Conservation (phyloP, 2,888 invertebrate species). For the Morpho helenor region DNA sequence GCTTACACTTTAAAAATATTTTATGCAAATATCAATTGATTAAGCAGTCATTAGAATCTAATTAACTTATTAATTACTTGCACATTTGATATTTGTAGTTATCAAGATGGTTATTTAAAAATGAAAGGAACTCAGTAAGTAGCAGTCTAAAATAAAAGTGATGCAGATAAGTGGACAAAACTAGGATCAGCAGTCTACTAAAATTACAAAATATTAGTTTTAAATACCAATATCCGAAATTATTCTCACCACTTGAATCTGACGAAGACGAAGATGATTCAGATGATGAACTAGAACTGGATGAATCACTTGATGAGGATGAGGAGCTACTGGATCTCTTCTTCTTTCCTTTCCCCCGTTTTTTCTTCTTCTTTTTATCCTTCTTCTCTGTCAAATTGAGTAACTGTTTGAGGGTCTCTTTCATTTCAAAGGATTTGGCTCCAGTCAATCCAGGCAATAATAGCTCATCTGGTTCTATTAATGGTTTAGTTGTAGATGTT, state of each 20-base stretch:
- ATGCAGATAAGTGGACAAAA: too few species aligned
- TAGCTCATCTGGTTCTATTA: slow-evolving; percentile 82
- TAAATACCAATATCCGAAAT: slow-evolving; percentile 7
- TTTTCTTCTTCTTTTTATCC: slow-evolving; percentile 83
- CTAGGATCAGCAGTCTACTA: too few species aligned
- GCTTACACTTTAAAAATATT: too few species aligned
- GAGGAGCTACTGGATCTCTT: slow-evolving; percentile 82
- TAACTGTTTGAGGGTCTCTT: slow-evolving; percentile 82
- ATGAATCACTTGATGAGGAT: slow-evolving; percentile 84
- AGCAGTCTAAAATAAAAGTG: too few species aligned
- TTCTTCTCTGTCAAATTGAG: slow-evolving; percentile 81
- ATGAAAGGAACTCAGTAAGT: too few species aligned
- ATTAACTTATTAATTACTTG: too few species aligned
- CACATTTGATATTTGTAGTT: too few species aligned
- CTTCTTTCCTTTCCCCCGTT: slow-evolving; percentile 82
- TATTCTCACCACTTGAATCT: slow-evolving; percentile 69
- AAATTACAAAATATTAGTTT: too few species aligned
- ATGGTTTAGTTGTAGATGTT: slow-evolving; percentile 73
- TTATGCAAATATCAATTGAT: too few species aligned
- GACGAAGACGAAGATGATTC: slow-evolving; percentile 80
- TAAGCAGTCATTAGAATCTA: too few species aligned
- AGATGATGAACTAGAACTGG: slow-evolving; percentile 80
- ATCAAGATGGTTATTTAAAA: too few species aligned
- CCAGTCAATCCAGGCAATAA: slow-evolving; percentile 79
- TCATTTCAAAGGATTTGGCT: slow-evolving; percentile 80